phyloP scores from a whole-genome alignment of 1,140 invertebrate genomes.

The Ladona fulva region DNA sequence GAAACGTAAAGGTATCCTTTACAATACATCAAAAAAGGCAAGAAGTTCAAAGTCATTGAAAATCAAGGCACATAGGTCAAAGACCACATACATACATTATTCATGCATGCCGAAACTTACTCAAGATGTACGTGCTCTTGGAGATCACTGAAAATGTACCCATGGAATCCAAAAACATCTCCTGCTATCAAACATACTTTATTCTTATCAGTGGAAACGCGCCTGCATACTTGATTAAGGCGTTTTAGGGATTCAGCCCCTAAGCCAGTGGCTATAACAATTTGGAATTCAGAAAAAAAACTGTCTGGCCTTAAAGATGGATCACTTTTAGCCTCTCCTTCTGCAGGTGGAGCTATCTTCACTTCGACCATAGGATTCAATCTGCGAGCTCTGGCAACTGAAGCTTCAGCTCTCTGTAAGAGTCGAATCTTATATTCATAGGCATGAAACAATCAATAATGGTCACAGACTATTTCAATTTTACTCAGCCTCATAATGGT shows the following conservation, averaged over 20 bases:
- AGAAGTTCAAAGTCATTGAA: no score
- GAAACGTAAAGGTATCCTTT: no score
- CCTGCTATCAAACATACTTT: slow-evolving; percentile 81
- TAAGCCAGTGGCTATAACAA: slow-evolving; percentile 73
- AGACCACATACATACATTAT: no score
- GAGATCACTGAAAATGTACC: slow-evolving; percentile 85
- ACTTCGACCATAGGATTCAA: slow-evolving; percentile 92
- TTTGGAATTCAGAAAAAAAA: slow-evolving; percentile 73
- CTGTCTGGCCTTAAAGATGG: slow-evolving; percentile 41
- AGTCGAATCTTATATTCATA: neutral
- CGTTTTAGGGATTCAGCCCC: slow-evolving; percentile 57
- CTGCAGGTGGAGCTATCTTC: slow-evolving; percentile 47
- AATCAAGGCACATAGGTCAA: no score
- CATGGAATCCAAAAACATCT: slow-evolving; percentile 89
- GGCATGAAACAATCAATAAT: slow-evolving; percentile 13
- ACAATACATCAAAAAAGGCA: no score
- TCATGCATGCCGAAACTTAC: slow-evolving; percentile 42
- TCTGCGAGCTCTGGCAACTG: slow-evolving; percentile 60
- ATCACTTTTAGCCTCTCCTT: slow-evolving; percentile 23
- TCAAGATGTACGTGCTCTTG: slow-evolving; percentile 76
- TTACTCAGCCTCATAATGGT: neutral
- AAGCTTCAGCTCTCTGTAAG: slow-evolving; percentile 72
- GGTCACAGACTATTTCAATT: neutral
- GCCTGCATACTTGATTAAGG: slow-evolving; percentile 71
- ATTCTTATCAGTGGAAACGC: slow-evolving; percentile 32